A percentile compares a stretch with the other conserved stretches of the same genome.
Conservation (phyloP, 2,113 vertebrate genomes). For the Hemiprocne comata region DNA sequence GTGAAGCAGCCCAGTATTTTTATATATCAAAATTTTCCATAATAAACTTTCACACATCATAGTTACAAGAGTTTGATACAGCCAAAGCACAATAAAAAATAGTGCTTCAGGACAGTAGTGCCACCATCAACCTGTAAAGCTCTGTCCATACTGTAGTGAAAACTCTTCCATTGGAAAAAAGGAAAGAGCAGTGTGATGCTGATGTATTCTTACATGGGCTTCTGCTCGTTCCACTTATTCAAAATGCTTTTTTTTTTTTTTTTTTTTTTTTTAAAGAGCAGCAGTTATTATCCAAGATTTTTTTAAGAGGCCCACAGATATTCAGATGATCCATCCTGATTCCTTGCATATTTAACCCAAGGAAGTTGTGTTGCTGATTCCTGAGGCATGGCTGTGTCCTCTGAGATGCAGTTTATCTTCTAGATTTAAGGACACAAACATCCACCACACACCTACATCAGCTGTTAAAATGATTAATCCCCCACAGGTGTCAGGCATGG, state of each 20-base stretch:
- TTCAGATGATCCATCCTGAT: background rate
- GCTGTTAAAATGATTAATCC: background rate
- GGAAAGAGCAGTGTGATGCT: background rate
- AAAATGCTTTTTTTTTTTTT: background rate
- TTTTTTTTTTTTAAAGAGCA: background rate
- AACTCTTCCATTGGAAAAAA: background rate
- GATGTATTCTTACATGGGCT: background rate
- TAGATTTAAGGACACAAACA: background rate
- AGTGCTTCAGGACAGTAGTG: background rate
- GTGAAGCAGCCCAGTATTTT: background rate
- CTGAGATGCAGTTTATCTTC: background rate
- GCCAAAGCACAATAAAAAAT: background rate
- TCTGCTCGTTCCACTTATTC: background rate
- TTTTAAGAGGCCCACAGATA: background rate
- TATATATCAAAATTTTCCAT: background rate
- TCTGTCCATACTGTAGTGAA: background rate
- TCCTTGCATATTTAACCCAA: background rate
- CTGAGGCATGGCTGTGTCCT: background rate
- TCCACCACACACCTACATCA: background rate
- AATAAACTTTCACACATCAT: accelerated
- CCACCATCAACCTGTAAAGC: background rate
- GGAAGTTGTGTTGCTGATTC: background rate
- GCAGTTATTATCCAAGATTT: background rate
- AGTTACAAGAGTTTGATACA: background rate
- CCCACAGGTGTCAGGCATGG: background rate